Conservation (phyloP, 2,113 vertebrate genomes). For the Salvelinus fontinalis region DNA sequence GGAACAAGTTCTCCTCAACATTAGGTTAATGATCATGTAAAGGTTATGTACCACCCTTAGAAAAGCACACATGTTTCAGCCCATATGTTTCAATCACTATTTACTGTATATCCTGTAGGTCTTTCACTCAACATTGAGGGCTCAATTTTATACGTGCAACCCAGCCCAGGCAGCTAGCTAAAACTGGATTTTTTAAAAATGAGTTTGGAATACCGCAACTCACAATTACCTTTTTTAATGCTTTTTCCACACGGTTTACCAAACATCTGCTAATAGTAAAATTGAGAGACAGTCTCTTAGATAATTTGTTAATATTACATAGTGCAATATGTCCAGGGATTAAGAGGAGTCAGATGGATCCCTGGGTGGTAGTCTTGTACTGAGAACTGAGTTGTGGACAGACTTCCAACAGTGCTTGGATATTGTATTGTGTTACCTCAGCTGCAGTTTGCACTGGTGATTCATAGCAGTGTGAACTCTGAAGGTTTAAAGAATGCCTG, state of each 20-base stretch:
- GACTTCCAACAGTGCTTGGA: not conserved
- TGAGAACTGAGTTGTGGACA: not conserved
- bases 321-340: not conserved
- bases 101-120: too few relatives aligned
- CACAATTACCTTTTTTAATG: too few relatives aligned
- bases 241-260: too few relatives aligned
- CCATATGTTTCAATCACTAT: not conserved
- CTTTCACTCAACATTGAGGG: too few relatives aligned
- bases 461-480: not conserved
- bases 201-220: too few relatives aligned
- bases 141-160: too few relatives aligned
- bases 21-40: not conserved
- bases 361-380: not conserved
- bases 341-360: not conserved
- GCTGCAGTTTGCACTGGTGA: not conserved
- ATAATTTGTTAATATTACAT: too few relatives aligned
- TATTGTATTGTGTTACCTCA: not conserved
- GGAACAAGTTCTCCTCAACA: too few relatives aligned
- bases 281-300: too few relatives aligned
- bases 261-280: too few relatives aligned
- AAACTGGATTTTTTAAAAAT: too few relatives aligned
- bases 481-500: not conserved
- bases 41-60: not conserved
- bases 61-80: not conserved
- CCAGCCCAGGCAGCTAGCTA: too few relatives aligned